These are phyloP conservation scores for Orbicella faveolata DNA, from an alignment of 64 coral and sea anemone species.

Conservation along the genomic window DNA sequence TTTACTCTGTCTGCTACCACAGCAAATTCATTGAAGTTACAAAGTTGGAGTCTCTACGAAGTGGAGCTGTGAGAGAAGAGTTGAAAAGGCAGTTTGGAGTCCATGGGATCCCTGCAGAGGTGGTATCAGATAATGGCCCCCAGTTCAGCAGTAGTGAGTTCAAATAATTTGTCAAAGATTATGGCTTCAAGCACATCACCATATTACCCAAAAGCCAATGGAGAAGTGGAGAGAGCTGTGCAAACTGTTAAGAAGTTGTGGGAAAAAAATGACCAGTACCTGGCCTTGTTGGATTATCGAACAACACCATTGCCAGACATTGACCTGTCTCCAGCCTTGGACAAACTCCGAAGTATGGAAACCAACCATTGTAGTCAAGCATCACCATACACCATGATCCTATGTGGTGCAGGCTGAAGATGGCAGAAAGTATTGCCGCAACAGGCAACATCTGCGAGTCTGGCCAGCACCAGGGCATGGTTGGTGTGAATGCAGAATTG, in stretches of 20 bases:
- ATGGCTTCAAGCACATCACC: slow-evolving; percentile 35
- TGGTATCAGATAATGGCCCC: no score
- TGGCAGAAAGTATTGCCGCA: neutral
- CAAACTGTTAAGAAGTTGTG: neutral
- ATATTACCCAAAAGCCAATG: slow-evolving; percentile 19
- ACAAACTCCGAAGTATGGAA: neutral
- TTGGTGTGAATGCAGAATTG: neutral
- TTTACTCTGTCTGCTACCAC: no score
- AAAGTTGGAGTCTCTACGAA: neutral
- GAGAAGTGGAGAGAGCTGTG: slow-evolving; percentile 33
- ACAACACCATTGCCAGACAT: no score
- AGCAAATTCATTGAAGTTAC: slow-evolving; percentile 4
- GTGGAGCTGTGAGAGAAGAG: neutral
- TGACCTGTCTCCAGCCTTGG: neutral
- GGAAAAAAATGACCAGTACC: no score
- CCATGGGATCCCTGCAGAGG: no score
- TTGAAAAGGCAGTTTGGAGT: no score
- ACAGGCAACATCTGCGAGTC: slow-evolving; percentile 29
- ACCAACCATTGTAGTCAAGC: slow-evolving; percentile 32
- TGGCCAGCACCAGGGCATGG: neutral
- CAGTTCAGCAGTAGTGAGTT: neutral
- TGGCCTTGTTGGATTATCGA: no score
- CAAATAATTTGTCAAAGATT: neutral
- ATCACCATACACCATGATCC: slow-evolving; percentile 44
- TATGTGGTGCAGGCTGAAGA: slow-evolving; percentile 22